Conservation (phyloP, 2,888 invertebrate genomes). For the Timandra comae region DNA sequence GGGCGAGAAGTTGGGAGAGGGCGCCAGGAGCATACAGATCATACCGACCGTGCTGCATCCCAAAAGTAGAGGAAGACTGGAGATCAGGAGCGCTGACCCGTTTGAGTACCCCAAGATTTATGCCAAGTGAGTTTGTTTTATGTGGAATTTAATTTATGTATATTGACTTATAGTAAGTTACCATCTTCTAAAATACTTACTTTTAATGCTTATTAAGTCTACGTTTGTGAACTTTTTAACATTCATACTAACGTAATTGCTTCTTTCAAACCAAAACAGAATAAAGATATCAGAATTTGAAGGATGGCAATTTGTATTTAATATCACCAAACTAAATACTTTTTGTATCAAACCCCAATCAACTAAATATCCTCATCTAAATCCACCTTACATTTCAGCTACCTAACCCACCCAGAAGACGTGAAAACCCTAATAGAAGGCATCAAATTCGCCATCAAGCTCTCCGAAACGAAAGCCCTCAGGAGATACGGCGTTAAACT, state of each 20-base stretch:
- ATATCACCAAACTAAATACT: no score
- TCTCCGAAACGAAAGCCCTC: slow-evolving; percentile 81
- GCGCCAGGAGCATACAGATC: slow-evolving; percentile 81
- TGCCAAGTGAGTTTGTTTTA: slow-evolving; percentile 80
- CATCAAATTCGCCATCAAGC: slow-evolving; percentile 84
- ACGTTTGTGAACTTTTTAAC: no score
- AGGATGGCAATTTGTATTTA: no score
- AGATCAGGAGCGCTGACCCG: slow-evolving; percentile 86
- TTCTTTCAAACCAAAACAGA: no score
- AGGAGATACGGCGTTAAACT: slow-evolving; percentile 83
- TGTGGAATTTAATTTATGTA: no score
- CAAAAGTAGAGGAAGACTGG: slow-evolving; percentile 87
- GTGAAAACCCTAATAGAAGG: slow-evolving; percentile 88
- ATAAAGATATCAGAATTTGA: no score
- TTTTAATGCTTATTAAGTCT: no score
- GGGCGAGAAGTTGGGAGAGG: slow-evolving; percentile 84
- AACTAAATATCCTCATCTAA: no score
- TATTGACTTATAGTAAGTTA: no score
- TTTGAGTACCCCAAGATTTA: slow-evolving; percentile 88
- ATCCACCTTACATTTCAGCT: slow-evolving; percentile 38
- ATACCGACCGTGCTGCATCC: slow-evolving; percentile 91
- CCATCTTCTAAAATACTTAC: no score
- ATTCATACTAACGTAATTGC: no score
- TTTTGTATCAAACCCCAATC: background rate
- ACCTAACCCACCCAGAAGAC: slow-evolving; percentile 86